These are phyloP conservation scores for Aleadryas rufinucha DNA, from an alignment of 2,113 vertebrate species.

Conservation along the genomic window DNA sequence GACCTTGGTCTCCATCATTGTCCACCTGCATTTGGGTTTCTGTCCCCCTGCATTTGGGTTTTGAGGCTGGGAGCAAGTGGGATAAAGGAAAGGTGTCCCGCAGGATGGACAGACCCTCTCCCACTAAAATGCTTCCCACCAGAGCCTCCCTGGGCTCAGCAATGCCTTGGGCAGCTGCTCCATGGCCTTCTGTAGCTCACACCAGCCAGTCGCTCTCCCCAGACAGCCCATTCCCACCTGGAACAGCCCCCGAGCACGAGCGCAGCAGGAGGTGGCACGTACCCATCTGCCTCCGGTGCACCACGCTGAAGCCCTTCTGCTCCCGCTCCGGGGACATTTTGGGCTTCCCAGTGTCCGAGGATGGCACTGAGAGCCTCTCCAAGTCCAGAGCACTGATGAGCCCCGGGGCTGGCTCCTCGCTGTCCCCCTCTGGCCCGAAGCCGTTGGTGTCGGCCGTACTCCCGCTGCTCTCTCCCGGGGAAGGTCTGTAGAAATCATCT, in stretches of 20 bases:
- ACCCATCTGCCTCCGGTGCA: slow-evolving; percentile 92
- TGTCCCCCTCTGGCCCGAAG: slow-evolving; percentile 23
- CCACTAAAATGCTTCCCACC: not conserved
- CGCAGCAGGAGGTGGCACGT: not conserved
- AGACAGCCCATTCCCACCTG: not conserved
- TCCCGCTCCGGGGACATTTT: not conserved
- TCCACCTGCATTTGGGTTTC: not conserved
- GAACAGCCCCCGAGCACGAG: not conserved
- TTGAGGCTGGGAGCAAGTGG: not conserved
- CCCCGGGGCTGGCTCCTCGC: not conserved
- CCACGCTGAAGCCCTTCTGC: slow-evolving; percentile 76
- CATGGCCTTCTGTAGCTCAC: not conserved
- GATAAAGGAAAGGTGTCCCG: rapidly evolving
- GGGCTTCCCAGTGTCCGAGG: not conserved
- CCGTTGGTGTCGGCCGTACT: not conserved
- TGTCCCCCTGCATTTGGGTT: not conserved
- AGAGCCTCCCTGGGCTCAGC: not conserved
- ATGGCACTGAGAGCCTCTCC: not conserved
- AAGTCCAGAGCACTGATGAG: slow-evolving; percentile 38
- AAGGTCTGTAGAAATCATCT: slow-evolving; percentile 87
- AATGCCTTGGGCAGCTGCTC: not conserved
- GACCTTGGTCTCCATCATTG: not conserved
- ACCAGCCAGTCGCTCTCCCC: rapidly evolving
- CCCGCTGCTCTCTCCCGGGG: not conserved
- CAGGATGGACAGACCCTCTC: not conserved